Evolutionary conservation across 2,888 invertebrate genomes (phyloP).

Genomic region (Emmelina monodactyla): DNA sequence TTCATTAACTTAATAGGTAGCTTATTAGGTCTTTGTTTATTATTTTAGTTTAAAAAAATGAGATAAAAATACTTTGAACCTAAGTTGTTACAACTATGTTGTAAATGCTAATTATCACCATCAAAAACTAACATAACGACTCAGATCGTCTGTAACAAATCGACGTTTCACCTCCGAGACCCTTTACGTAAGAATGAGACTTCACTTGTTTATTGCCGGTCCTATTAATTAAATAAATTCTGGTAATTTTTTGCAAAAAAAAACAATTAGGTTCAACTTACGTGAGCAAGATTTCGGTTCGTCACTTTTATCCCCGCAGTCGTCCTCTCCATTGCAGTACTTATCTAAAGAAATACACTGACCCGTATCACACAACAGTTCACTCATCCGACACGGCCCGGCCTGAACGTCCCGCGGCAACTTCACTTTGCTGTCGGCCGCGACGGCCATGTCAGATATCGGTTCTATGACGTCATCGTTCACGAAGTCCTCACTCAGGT

Average conservation of each 20-base stretch:
- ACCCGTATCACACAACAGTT: constrained; percentile 69
- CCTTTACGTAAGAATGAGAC: too few species aligned
- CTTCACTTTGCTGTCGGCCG: constrained; percentile 36
- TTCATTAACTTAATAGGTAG: too few species aligned
- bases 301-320: constrained; percentile 81
- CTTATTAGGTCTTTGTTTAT: too few species aligned
- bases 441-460: constrained; percentile 30
- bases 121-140: too few species aligned
- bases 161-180: too few species aligned
- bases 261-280: constrained; percentile 56
- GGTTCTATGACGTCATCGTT: constrained; percentile 45
- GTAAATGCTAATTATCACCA: too few species aligned
- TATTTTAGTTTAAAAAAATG: too few species aligned
- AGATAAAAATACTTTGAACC: too few species aligned
- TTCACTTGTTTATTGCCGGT: too few species aligned
- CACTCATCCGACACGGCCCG: constrained; percentile 65
- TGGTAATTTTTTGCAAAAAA: neutral
- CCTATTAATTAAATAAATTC: neutral
- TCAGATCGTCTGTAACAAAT: too few species aligned
- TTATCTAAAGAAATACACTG: constrained; percentile 77
- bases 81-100: too few species aligned
- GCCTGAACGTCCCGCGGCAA: constrained; percentile 27
- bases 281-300: constrained; percentile 79
- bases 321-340: constrained; percentile 79
- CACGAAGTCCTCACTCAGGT: constrained; percentile 47